Evolutionary conservation across 2,888 invertebrate genomes (phyloP).

Genomic region (Zhuqinia jingwanae): DNA sequence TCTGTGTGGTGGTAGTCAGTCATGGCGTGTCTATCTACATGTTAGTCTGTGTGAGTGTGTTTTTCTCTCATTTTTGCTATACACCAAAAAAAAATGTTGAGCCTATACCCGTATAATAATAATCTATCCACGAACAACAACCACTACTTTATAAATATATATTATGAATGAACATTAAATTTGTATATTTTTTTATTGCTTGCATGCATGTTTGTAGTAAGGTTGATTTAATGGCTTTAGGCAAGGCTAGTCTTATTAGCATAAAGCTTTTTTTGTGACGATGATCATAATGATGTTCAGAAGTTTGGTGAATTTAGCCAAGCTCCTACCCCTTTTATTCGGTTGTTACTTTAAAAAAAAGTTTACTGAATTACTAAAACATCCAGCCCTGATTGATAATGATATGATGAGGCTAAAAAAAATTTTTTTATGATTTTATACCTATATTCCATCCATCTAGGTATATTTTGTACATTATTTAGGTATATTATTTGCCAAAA

Average conservation of each 20-base stretch:
- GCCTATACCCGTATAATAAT: no score
- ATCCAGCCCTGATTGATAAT: no score
- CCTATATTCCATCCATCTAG: no score
- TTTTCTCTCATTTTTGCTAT: not conserved
- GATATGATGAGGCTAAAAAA: no score
- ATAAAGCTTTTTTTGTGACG: constrained; percentile 42
- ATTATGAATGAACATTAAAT: not conserved
- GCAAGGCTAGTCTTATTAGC: constrained; percentile 61
- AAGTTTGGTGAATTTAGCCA: constrained; percentile 21
- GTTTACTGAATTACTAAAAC: no score
- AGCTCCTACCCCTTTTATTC: not conserved
- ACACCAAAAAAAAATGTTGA: not conserved
- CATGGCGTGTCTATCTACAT: constrained; percentile 1
- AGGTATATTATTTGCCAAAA: no score
- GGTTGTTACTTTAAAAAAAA: no score
- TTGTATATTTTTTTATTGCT: constrained; percentile 38
- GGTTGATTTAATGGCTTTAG: constrained; percentile 67
- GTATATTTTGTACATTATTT: no score
- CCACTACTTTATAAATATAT: not conserved
- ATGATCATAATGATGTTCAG: constrained; percentile 27
- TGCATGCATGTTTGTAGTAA: constrained; percentile 34
- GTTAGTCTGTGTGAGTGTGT: not conserved
- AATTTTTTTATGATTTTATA: no score
- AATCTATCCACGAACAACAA: no score
- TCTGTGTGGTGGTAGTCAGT: not conserved